These are phyloP conservation scores for Netelia fuscicornis DNA, from an alignment of 2,888 invertebrate genomes.

Conservation along the genomic window DNA sequence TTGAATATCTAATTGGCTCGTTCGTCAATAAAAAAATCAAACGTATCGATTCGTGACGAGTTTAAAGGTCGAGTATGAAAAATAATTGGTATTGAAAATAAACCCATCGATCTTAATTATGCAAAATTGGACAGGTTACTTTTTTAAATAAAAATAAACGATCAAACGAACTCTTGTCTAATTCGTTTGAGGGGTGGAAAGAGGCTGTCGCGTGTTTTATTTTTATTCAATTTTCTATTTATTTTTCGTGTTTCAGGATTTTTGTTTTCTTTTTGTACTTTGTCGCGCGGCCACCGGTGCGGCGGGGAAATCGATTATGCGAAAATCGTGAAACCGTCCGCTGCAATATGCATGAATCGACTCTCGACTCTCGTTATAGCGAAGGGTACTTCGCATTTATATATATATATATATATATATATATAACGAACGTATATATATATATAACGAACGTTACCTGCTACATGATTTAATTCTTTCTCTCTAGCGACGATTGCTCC, in stretches of 20 bases:
- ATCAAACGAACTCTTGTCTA: neutral
- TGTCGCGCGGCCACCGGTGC: constrained; percentile 48
- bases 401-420: constrained; percentile 54
- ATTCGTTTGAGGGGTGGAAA: neutral
- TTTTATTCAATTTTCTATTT: constrained; percentile 47
- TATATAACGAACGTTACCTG: constrained; percentile 39
- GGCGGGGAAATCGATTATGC: constrained; percentile 73
- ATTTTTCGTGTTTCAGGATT: constrained; percentile 41
- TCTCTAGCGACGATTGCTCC: constrained; percentile 58
- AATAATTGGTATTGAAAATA: neutral
- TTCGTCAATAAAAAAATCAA: neutral
- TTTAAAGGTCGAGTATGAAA: neutral
- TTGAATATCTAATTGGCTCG: constrained; percentile 5
- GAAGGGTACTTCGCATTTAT: constrained; percentile 51
- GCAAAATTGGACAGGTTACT: neutral
- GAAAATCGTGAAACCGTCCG: constrained; percentile 68
- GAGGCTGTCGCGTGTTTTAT: constrained; percentile 28
- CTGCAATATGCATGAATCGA: constrained; percentile 73
- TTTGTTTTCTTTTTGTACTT: constrained; percentile 51
- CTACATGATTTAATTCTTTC: constrained; percentile 66
- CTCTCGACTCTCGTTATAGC: constrained; percentile 53
- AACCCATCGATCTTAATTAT: too few relatives aligned
- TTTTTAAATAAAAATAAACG: neutral
- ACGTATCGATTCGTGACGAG: neutral
- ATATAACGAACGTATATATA: constrained; percentile 42